These are phyloP conservation scores for Drosophila nigromelanica DNA, from an alignment of 1,140 invertebrate species.

Conservation along the genomic window DNA sequence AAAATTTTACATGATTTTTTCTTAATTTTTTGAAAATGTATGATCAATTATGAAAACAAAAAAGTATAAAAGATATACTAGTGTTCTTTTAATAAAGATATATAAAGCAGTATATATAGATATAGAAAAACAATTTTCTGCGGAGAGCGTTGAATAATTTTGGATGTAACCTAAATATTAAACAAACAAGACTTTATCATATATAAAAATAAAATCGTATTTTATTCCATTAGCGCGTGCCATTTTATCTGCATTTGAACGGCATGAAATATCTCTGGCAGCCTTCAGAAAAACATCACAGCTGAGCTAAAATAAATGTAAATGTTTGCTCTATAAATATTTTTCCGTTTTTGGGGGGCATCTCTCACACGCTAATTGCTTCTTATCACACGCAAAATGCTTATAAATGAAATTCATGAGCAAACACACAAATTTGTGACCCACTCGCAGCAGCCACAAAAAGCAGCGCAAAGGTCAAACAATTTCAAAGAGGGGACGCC, in stretches of 20 bases:
- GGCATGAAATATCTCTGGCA: not conserved
- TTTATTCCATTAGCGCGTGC: constrained; percentile 25
- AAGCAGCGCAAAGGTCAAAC: constrained; percentile 31
- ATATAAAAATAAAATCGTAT: not conserved
- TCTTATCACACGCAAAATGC: constrained; percentile 29
- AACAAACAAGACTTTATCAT: not conserved
- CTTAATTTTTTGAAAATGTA: too few species aligned
- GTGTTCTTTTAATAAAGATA: too few species aligned
- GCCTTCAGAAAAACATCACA: constrained; percentile 9
- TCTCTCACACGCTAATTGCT: constrained; percentile 27
- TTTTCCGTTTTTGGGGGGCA: constrained; percentile 1
- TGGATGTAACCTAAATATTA: not conserved
- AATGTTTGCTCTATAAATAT: constrained; percentile 21
- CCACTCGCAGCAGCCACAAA: constrained; percentile 27
- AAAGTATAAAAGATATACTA: too few species aligned
- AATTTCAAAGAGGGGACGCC: constrained; percentile 36
- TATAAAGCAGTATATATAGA: too few species aligned
- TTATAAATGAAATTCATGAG: constrained; percentile 10
- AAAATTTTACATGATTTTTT: too few species aligned
- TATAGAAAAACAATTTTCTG: too few species aligned
- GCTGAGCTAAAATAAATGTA: constrained; percentile 1
- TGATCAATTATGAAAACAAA: too few species aligned
- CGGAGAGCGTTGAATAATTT: not conserved
- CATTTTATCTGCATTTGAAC: constrained; percentile 26
- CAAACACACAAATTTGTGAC: constrained; percentile 32